These are phyloP conservation scores for Acyrthosiphon pisum DNA, from an alignment of 1,140 invertebrate species.

Conservation along the genomic window DNA sequence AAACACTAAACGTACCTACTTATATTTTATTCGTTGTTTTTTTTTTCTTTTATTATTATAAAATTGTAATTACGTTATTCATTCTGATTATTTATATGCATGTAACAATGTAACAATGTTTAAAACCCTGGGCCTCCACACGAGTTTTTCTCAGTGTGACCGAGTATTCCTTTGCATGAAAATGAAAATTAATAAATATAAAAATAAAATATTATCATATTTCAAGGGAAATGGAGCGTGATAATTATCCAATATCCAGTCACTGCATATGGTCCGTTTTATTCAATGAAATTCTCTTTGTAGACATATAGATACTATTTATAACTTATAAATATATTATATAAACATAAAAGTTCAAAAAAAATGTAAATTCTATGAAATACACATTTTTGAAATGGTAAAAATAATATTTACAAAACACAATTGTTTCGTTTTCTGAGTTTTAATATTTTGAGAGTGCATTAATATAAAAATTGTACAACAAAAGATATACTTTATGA, in stretches of 20 bases:
- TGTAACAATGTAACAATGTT: not conserved
- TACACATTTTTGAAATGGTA: not conserved
- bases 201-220: not conserved
- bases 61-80: too few species aligned
- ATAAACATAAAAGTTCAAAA: not conserved
- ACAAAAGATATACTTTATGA: slow-evolving; percentile 17
- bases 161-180: not conserved
- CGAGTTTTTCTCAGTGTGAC: not conserved
- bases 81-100: too few species aligned
- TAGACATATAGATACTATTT: not conserved
- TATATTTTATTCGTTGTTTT: too few species aligned
- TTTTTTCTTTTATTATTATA: not conserved
- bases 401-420: not conserved
- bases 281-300: not conserved
- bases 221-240: not conserved
- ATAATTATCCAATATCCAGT: not conserved
- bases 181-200: not conserved
- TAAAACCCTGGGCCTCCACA: not conserved
- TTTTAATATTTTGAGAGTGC: slow-evolving; percentile 29
- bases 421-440: not conserved
- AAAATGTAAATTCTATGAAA: not conserved
- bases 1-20: too few species aligned
- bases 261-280: not conserved
- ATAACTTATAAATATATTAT: slow-evolving; percentile 2
- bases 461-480: slow-evolving; percentile 16